These are phyloP conservation scores for Taenaris catops DNA, from an alignment of 2,888 invertebrate genomes.

Conservation along the genomic window DNA sequence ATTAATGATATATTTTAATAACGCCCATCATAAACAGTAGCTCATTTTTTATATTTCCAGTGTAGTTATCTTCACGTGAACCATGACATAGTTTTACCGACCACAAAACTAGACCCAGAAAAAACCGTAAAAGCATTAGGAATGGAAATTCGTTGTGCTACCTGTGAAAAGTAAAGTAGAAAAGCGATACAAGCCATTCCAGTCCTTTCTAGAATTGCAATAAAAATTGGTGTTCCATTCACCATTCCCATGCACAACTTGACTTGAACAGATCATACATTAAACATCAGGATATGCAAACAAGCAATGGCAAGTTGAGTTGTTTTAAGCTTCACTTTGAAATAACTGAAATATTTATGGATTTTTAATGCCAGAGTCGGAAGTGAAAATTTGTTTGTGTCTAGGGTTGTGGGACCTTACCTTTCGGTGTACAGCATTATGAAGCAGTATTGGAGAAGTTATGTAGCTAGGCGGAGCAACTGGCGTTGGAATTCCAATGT, in stretches of 20 bases:
- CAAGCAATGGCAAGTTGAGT: slow-evolving; percentile 1
- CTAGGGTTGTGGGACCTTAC: no score
- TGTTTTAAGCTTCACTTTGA: slow-evolving; percentile 5
- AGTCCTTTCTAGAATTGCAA: background rate
- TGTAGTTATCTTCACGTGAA: slow-evolving; percentile 4
- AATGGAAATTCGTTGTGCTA: slow-evolving; percentile 9
- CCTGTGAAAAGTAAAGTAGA: slow-evolving; percentile 8
- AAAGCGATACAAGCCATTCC: slow-evolving; percentile 3
- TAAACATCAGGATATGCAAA: slow-evolving; percentile 10
- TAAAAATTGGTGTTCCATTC: background rate
- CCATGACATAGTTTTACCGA: slow-evolving; percentile 9
- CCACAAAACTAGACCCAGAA: slow-evolving; percentile 9
- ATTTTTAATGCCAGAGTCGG: no score
- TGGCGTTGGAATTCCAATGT: no score
- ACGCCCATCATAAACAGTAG: no score
- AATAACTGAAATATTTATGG: no score
- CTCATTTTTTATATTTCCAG: background rate
- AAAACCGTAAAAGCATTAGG: slow-evolving; percentile 11
- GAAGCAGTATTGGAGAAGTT: no score
- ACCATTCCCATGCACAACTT: background rate
- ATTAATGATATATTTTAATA: no score
- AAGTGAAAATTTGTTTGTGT: no score
- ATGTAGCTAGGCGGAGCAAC: no score
- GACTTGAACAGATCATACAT: slow-evolving; percentile 7
- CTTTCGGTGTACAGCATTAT: no score